Evolutionary conservation across 2,113 vertebrate species (phyloP).

Genomic region (Pygoscelis antarcticus): DNA sequence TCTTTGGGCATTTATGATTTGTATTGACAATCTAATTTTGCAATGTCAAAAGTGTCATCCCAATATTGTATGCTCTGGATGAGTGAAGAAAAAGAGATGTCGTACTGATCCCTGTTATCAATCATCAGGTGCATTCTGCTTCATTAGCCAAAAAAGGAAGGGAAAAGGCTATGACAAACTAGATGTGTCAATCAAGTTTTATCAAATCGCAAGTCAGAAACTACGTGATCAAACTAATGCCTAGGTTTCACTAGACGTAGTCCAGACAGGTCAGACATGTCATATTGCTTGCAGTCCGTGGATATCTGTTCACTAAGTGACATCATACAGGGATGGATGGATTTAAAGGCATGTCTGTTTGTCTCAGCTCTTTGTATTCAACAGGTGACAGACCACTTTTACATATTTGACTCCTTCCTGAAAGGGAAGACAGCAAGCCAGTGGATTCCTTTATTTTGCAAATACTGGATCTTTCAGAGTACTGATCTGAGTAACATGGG

Average conservation of each 20-base stretch:
- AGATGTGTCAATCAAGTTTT: not conserved
- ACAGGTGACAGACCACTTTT: not conserved
- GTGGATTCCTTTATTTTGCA: not conserved
- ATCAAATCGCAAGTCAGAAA: conserved; percentile 1
- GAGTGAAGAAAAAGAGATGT: not conserved
- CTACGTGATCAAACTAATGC: not conserved
- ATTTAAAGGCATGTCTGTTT: not conserved
- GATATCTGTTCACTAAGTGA: not conserved
- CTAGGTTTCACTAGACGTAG: not conserved
- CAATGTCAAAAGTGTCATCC: not conserved
- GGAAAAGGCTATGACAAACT: not conserved
- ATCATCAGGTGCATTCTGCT: not conserved
- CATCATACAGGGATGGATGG: not conserved
- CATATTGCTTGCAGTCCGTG: not conserved
- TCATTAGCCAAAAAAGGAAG: not conserved
- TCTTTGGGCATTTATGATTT: not conserved
- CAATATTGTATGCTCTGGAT: not conserved
- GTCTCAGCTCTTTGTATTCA: not conserved
- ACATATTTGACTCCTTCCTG: not conserved
- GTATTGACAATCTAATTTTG: conserved; percentile 11
- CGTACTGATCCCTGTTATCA: not conserved
- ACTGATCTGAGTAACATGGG: not conserved
- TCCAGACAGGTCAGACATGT: not conserved
- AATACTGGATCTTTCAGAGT: not conserved
- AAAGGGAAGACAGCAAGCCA: not conserved